phyloP scores from a whole-genome alignment of 2,888 invertebrate species.

The Plemyria rubiginata region DNA sequence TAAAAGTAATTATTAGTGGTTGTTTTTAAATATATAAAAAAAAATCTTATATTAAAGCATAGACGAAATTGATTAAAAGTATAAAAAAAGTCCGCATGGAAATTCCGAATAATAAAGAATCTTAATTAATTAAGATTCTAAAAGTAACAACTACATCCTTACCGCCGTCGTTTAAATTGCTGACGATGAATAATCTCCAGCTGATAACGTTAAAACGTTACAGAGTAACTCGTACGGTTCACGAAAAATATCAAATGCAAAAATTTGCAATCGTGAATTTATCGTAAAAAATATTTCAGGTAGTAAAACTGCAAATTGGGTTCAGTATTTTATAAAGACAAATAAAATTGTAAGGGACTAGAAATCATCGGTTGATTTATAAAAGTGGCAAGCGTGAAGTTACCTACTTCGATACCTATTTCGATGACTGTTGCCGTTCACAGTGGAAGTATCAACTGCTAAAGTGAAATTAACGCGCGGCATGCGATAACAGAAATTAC shows the following conservation, averaged over 20 bases:
- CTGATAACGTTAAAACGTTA: constrained; percentile 58
- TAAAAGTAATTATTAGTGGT: constrained; percentile 63
- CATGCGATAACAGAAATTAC: constrained; percentile 67
- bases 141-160: neutral
- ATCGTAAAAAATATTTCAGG: constrained; percentile 3
- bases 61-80: neutral
- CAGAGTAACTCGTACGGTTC: constrained; percentile 61
- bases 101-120: neutral
- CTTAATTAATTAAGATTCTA: neutral
- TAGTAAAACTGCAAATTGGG: constrained; percentile 13
- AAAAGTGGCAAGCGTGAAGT: constrained; percentile 53
- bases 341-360: constrained; percentile 22
- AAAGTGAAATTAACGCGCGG: constrained; percentile 67
- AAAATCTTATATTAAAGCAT: neutral
- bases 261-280: neutral
- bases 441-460: constrained; percentile 51
- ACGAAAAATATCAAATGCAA: constrained; percentile 40
- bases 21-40: neutral
- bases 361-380: constrained; percentile 39
- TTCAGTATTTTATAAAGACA: constrained; percentile 10
- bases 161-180: constrained; percentile 57
- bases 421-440: constrained; percentile 71
- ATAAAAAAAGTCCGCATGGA: neutral
- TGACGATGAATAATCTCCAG: constrained; percentile 64
- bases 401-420: constrained; percentile 61